A percentile compares a stretch with the other conserved stretches of the same genome.
Evolutionary conservation across 2,888 invertebrate genomes (phyloP).

Genomic region (Vandiemenella viatica): DNA sequence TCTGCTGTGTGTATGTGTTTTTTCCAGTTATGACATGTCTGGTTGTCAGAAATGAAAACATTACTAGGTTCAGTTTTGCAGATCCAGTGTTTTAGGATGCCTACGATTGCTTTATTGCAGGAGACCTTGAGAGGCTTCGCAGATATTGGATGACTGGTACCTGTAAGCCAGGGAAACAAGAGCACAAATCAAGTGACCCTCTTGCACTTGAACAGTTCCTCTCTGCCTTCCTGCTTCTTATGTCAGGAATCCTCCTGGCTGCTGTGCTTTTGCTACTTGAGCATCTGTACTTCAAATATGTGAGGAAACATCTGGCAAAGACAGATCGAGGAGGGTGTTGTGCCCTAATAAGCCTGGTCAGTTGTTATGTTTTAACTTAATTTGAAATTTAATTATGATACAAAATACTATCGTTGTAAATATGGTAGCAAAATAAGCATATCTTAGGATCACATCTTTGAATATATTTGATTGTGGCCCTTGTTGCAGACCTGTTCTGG

Average conservation of each 20-base stretch:
- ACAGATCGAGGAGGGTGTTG: slow-evolving; percentile 85
- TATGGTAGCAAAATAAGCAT: too few species aligned
- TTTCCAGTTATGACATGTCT: too few species aligned
- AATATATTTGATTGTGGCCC: too few species aligned
- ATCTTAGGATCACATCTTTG: too few species aligned
- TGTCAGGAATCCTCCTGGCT: slow-evolving; percentile 85
- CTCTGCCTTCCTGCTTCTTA: slow-evolving; percentile 87
- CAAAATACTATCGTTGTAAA: too few species aligned
- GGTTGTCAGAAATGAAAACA: too few species aligned
- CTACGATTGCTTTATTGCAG: slow-evolving; percentile 28
- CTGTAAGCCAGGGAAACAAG: slow-evolving; percentile 81
- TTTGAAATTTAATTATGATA: too few species aligned
- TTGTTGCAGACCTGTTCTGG: too few species aligned
- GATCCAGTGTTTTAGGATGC: too few species aligned
- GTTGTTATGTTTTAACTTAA: too few species aligned
- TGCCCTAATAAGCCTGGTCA: slow-evolving; percentile 85
- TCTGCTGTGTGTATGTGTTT: too few species aligned
- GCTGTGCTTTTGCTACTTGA: slow-evolving; percentile 76
- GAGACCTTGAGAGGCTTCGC: slow-evolving; percentile 86
- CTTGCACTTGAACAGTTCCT: slow-evolving; percentile 89
- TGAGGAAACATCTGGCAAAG: slow-evolving; percentile 72
- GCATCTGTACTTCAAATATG: slow-evolving; percentile 88
- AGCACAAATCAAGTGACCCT: slow-evolving; percentile 80
- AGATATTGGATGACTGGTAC: slow-evolving; percentile 96
- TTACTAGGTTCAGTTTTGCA: too few species aligned